Conservation (phyloP, 2,888 invertebrate species). For the Agonopterix subpropinquella region DNA sequence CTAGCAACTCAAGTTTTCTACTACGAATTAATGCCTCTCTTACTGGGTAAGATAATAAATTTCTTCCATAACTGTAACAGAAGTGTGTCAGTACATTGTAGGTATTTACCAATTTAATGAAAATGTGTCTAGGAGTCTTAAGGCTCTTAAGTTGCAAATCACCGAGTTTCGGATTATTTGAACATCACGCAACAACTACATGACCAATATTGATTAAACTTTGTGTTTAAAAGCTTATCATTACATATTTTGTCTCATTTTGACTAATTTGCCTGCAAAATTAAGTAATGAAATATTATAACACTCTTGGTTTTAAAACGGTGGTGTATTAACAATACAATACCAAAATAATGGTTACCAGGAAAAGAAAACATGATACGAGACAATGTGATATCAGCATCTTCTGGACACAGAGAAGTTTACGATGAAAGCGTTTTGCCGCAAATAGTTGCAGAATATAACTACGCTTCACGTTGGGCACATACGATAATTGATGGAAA, state of each 20-base stretch:
- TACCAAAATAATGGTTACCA: conserved; percentile 6
- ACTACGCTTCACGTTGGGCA: conserved; percentile 27
- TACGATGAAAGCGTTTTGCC: conserved; percentile 26
- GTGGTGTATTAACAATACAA: background rate
- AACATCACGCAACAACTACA: too few relatives aligned
- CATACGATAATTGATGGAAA: conserved; percentile 32
- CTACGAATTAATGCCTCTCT: conserved; percentile 27
- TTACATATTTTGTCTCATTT: too few relatives aligned
- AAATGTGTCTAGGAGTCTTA: too few relatives aligned
- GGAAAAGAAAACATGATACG: conserved; percentile 28
- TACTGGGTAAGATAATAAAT: conserved; percentile 26
- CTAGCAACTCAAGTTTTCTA: conserved; percentile 25
- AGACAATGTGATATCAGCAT: conserved; percentile 21
- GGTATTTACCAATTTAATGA: too few relatives aligned
- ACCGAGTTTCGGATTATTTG: too few relatives aligned
- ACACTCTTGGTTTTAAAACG: background rate
- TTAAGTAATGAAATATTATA: background rate
- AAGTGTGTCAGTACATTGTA: too few relatives aligned
- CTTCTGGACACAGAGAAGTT: conserved; percentile 23
- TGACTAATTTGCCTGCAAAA: too few relatives aligned
- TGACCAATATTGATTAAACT: too few relatives aligned
- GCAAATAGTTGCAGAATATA: conserved; percentile 28
- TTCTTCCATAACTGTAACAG: background rate
- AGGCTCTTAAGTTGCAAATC: too few relatives aligned
- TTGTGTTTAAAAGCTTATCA: too few relatives aligned